Conservation (phyloP, 2,797 vertebrate genomes). For the Propithecus deckenii region DNA sequence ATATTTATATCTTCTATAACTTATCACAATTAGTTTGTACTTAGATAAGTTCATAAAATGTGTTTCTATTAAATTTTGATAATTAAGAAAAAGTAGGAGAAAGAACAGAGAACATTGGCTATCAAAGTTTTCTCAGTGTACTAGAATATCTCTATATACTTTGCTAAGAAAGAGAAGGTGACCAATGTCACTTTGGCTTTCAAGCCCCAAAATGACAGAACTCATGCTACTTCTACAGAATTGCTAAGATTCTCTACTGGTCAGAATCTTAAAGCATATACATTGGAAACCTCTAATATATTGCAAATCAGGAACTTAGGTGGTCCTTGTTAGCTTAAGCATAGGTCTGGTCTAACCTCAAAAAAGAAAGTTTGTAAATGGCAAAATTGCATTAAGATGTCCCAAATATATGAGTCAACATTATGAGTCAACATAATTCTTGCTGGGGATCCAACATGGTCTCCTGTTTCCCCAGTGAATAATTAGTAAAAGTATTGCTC, state of each 20-base stretch:
- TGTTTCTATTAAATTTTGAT: neutral
- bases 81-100: neutral
- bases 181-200: neutral
- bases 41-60: neutral
- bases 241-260: neutral
- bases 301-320: neutral
- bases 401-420: neutral
- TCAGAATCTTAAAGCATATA: neutral
- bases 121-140: neutral
- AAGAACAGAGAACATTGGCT: neutral
- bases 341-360: neutral
- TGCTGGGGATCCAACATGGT: too few species aligned
- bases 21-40: neutral
- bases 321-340: neutral
- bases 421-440: neutral
- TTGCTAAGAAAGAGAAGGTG: neutral
- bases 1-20: neutral
- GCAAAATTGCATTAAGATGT: neutral
- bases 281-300: neutral
- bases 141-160: neutral
- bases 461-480: neutral
- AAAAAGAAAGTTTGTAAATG: neutral
- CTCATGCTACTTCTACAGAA: neutral
- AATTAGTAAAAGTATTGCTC: neutral
- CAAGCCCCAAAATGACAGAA: neutral